Evolutionary conservation across 2,797 vertebrate species (phyloP).

Genomic region (Peromyscus attwateri): DNA sequence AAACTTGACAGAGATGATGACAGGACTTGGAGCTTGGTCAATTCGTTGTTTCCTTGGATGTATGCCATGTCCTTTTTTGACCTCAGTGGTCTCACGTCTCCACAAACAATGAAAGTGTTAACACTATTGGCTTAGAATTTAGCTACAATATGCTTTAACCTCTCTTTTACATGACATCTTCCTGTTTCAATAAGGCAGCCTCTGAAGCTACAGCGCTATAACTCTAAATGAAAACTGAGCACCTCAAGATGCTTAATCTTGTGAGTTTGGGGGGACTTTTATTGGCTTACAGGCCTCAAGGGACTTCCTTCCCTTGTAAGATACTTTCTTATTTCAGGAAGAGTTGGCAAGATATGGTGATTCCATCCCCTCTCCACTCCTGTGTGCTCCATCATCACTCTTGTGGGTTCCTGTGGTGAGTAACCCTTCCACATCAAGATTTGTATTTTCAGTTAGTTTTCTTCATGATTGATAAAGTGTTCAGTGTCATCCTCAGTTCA

Average conservation of each 20-base stretch:
- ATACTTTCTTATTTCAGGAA: not conserved
- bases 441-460: not conserved
- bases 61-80: not conserved
- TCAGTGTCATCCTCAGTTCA: not conserved
- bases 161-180: not conserved
- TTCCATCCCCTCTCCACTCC: not conserved
- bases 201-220: not conserved
- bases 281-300: not conserved
- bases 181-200: not conserved
- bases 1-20: slow-evolving; percentile 8
- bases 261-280: not conserved
- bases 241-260: not conserved
- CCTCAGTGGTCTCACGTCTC: not conserved
- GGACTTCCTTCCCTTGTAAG: not conserved
- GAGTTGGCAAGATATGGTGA: not conserved
- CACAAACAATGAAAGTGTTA: not conserved
- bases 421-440: not conserved
- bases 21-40: not conserved
- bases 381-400: not conserved
- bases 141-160: not conserved
- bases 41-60: not conserved
- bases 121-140: slow-evolving; percentile 10
- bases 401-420: not conserved
- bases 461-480: not conserved
- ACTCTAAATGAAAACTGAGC: not conserved